Base-by-base conservation (phyloP, 2,888 invertebrate species). In the Odontocolon sp. region DNA sequence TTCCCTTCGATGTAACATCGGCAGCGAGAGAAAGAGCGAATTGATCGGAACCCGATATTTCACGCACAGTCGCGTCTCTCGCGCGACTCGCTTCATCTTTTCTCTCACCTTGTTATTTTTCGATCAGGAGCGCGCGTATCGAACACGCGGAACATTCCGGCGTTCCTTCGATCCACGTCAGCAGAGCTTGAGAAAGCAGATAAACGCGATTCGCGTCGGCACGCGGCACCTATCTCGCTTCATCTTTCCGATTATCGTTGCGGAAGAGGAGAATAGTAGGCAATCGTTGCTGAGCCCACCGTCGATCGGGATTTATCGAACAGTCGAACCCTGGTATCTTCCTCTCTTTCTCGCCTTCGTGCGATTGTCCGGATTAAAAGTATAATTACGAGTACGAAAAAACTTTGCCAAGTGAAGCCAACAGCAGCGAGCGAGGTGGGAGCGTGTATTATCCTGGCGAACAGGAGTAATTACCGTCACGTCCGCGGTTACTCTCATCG, bases 11-110 rank as follows among this genome's bases (percentile, higher is more conserved):
- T 38, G 9, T 8, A 40, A 42, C 40, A 61, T 42, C 31, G 23
- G 40, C 40, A 40, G 8, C 16, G 21, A 45, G 45, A 23, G 26
- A 28, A 28, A 50, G n/a, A 31, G 36, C 26, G 59, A 67, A 67
- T 71, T 56, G 76, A 76, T 73, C 50, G 72, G 63, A 73, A 79
- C 59, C 47, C 72, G 77, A 77, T 79, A 74, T 79, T 79, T 79
- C 79, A 79, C 77, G 79, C 77, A 68, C 67, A 31, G 64, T 68
- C 74, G 63, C 47, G 36, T 59, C 52, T 66, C 54, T 31, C 42
- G 45, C 79, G 33, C 16, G 61, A 28, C 61, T 14, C 38, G 28
- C 16, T 59, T 45, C 23, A 42, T 63, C 28, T 45, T 11, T 50
- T 77, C 28, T 63, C 56, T 56, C 50, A 45, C 38, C 59, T 64